Percentiles rank a stretch among this genome's conserved stretches.
phyloP scores from a whole-genome alignment of 2,113 vertebrate genomes.

The Podocnemis expansa region DNA sequence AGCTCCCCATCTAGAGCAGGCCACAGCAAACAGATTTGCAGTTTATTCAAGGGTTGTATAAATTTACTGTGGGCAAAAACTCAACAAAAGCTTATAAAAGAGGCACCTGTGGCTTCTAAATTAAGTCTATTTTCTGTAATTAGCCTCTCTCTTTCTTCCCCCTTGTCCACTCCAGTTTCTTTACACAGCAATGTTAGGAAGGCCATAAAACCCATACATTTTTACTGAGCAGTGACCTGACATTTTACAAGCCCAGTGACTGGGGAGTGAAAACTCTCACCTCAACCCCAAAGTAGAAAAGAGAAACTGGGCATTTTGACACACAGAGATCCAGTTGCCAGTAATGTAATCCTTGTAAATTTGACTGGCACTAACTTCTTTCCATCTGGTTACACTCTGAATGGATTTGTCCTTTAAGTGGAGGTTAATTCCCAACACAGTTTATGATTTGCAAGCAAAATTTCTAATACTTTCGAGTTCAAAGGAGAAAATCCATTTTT shows the following conservation, averaged over 20 bases:
- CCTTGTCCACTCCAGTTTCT: not conserved
- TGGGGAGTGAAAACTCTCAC: conserved; percentile 40
- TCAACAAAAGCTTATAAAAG: conserved; percentile 75
- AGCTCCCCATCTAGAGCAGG: conserved; percentile 61
- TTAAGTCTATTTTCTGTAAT: conserved; percentile 75
- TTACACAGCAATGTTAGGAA: not conserved
- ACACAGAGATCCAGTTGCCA: not conserved
- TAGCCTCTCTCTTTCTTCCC: conserved; percentile 65
- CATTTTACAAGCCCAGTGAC: conserved; percentile 34
- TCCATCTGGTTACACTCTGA: not conserved
- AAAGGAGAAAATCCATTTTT: conserved; percentile 27
- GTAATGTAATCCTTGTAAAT: conserved; percentile 23
- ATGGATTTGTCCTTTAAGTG: conserved; percentile 25
- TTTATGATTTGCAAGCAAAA: conserved; percentile 4
- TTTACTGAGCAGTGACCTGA: conserved; percentile 51
- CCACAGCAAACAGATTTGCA: conserved; percentile 54
- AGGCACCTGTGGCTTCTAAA: conserved; percentile 73
- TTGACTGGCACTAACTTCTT: not conserved
- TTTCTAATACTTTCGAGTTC: not conserved
- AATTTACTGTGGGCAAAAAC: conserved; percentile 62
- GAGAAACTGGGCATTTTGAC: not conserved
- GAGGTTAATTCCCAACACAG: conserved; percentile 34
- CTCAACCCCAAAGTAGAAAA: not conserved
- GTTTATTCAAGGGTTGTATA: conserved; percentile 50
- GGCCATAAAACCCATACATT: conserved; percentile 58